phyloP scores from a whole-genome alignment of 2,888 invertebrate species.

The Itoplectis maculator region DNA sequence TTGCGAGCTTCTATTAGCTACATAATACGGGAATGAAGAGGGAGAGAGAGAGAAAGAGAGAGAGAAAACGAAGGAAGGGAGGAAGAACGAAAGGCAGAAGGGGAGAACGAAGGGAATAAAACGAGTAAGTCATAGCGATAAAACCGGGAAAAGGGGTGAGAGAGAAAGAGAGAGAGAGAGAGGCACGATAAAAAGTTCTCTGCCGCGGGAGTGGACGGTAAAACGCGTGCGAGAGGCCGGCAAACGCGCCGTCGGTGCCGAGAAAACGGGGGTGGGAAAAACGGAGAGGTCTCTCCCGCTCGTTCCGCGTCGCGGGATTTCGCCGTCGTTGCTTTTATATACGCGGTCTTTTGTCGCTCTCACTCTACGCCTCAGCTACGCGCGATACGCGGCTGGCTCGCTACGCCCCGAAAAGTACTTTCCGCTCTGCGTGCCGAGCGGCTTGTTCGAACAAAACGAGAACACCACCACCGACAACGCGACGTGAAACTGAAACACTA shows the following conservation, averaged over 20 bases:
- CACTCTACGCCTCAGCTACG: constrained; percentile 31
- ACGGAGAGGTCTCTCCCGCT: constrained; percentile 1
- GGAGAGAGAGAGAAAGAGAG: neutral
- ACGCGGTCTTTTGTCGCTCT: constrained; percentile 50
- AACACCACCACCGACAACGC: constrained; percentile 13
- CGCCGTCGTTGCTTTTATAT: constrained; percentile 52
- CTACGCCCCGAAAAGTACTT: constrained; percentile 2
- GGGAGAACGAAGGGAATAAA: neutral
- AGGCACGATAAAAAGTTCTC: constrained; percentile 9
- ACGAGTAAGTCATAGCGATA: neutral
- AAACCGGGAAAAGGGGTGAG: neutral
- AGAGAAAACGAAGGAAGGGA: neutral
- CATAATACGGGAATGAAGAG: constrained; percentile 6
- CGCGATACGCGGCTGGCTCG: constrained; percentile 1
- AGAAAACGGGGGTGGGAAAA: neutral
- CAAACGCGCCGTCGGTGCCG: neutral
- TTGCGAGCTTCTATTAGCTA: constrained; percentile 53
- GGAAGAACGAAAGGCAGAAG: neutral
- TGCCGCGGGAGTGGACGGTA: neutral
- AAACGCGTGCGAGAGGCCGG: constrained; percentile 3
- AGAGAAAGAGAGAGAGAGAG: too few relatives aligned
- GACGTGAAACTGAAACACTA: constrained; percentile 14
- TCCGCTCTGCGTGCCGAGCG: constrained; percentile 36
- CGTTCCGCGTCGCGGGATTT: constrained; percentile 26
- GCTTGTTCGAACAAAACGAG: constrained; percentile 31